Evolutionary conservation across 2,888 invertebrate species (phyloP).

Genomic region (Dusona sp.): DNA sequence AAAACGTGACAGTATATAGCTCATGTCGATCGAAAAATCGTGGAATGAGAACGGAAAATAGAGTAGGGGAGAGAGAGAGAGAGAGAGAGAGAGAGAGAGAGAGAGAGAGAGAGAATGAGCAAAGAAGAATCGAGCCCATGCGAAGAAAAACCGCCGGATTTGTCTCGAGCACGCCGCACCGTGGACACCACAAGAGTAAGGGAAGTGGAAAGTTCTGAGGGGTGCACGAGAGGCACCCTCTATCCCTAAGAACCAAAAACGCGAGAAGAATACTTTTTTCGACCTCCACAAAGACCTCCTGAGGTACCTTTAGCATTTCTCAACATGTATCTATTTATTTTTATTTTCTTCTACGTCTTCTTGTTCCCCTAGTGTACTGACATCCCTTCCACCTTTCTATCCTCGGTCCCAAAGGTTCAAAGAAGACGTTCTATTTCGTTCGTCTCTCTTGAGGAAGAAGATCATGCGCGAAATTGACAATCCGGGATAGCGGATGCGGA

Average conservation of each 20-base stretch:
- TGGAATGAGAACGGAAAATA: neutral
- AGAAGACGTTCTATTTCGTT: slow-evolving; percentile 1
- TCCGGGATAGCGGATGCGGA: slow-evolving; percentile 64
- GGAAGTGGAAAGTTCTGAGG: slow-evolving; percentile 14
- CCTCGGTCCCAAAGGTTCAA: neutral
- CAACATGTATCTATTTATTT: slow-evolving; percentile 5
- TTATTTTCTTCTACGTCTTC: slow-evolving; percentile 19
- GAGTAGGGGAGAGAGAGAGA: neutral
- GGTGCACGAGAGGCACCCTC: slow-evolving; percentile 37
- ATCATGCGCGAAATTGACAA: slow-evolving; percentile 70
- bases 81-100: neutral
- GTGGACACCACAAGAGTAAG: slow-evolving; percentile 26
- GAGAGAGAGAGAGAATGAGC: neutral
- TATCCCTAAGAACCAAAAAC: slow-evolving; percentile 42
- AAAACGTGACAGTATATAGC: slow-evolving; percentile 44
- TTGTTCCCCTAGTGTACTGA: neutral
- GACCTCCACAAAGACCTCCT: slow-evolving; percentile 61
- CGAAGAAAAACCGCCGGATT: slow-evolving; percentile 61
- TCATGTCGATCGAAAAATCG: slow-evolving; percentile 45
- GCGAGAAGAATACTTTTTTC: slow-evolving; percentile 28
- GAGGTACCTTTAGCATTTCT: slow-evolving; percentile 1
- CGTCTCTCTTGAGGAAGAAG: slow-evolving; percentile 37
- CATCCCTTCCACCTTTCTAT: neutral
- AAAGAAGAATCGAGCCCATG: slow-evolving; percentile 19
- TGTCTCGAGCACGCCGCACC: slow-evolving; percentile 52